Base-by-base conservation (phyloP, 2,797 vertebrate genomes). In the Brotogeris chrysoptera region DNA sequence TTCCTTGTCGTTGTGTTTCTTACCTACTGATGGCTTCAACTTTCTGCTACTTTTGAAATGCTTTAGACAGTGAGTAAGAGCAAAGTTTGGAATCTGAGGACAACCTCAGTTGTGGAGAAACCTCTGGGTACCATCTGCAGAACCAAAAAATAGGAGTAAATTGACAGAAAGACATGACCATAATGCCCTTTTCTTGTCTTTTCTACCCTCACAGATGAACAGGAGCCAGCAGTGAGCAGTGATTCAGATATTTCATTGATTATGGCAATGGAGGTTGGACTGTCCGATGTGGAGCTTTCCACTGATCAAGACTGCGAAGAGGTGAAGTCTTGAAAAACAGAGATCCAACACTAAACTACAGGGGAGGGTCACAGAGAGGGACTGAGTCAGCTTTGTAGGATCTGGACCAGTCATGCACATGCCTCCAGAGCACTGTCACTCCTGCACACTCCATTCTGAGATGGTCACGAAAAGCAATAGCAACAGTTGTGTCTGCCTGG, bases 181-280 rank as follows among this genome's bases (percentile, higher is more conserved):
- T 84, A 82, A 90, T 64, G 47, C n/a, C 23, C 17, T 88, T 96
- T 78, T 61, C 30, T 46, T 81, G 71, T 93, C n/a, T 93, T 87
- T 93, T 96, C 87, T 24, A 3, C 78, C 83, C 66, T 73, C 70
- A 36, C 98, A 99, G 99, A 98, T 97, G 99, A 99, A 86, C 98
- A 98, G 92, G 99, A 99, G 94, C 98, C 98, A 61, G 98, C 98
- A 2, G 97, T 99, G 91, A 99, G 99, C 98, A 99, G 99, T 23
- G 98, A 98, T 89, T 99, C 99, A 3, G 99, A 99, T 97, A 98
- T 98, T 39, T 99, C 99, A 2, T 90, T 99, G 86, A 98, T 99
- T 88, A 97, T 98, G 98, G 98, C 98, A 1, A 97, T 98, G 97
- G 99, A 99, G 73, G 97, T 98, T 47, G 98, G 98, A 96, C 97